Evolutionary conservation across 2,888 invertebrate genomes (phyloP), one percentile per base, ranked within the genome.

Genomic region (Ormyrus nitidulus): DNA sequence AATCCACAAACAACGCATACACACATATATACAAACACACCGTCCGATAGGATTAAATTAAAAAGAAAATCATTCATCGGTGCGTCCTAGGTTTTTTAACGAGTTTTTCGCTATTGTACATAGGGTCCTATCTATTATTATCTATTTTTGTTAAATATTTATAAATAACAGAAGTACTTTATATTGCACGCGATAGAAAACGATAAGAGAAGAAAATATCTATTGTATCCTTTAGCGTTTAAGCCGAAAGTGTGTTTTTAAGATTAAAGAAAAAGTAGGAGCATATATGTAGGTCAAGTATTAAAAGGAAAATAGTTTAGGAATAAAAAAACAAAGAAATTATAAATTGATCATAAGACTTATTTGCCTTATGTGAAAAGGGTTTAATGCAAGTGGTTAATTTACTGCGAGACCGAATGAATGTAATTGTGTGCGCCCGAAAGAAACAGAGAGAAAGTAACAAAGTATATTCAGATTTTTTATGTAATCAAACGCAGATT

Each of bases 91-190:
- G 83, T 86, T 86, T 87, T 84, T 86, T 87, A 65, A 69, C 69
- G 51, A 71, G 66, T 71, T 77, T 34, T 80, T 80, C 86, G 86
- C 85, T 87, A 87, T 85, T 89, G 89, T 89, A 89, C 71, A 89
- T 89, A 87, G 66, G 54, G 62, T 72, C 44, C 66, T 65, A 86
- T 83, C 86, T 85, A 87, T 86, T 85, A 86, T 86, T 87, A 85
- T 89, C 86, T 89, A 89, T 89, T 89, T 89, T 89, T 89, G 87
- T 88, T 88, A 87, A 86, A 85, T 85, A 85, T 86, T 86, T 86
- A 86, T 85, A 85, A 86, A 85, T 81, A 83, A 84, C 83, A 83
- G 83, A 85, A 84, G 84, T 87, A 87, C 86, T 87, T 86, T 85
- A 85, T 86, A 84, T 84, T 84, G 85, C 84, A 84, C 80, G 81